Evolutionary conservation across 2,888 invertebrate species (phyloP).

Genomic region (Plagodis pulveraria): DNA sequence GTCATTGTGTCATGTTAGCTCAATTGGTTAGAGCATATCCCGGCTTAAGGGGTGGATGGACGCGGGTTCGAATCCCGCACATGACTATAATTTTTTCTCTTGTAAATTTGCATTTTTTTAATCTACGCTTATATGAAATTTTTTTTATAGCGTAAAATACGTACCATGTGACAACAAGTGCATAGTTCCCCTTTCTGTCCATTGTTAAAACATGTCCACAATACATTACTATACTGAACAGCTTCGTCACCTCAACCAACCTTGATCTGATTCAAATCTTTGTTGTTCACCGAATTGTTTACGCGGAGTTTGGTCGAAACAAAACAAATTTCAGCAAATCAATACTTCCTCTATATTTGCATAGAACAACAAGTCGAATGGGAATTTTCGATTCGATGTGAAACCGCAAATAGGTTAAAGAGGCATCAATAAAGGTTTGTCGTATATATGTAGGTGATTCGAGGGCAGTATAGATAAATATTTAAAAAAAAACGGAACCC

Average conservation of each 20-base stretch:
- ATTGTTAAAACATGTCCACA: background rate
- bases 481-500: too few species aligned
- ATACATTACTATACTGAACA: background rate
- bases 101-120: too few species aligned
- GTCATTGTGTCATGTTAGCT: too few species aligned
- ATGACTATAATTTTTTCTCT: too few species aligned
- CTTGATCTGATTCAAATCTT: slow-evolving; percentile 23
- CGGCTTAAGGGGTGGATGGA: too few species aligned
- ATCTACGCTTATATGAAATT: too few species aligned
- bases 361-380: slow-evolving; percentile 33
- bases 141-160: too few species aligned
- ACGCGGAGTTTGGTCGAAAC: slow-evolving; percentile 32
- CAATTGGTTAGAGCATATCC: too few species aligned
- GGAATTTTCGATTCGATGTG: slow-evolving; percentile 12
- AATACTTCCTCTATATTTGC: slow-evolving; percentile 29
- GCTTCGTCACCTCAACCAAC: background rate
- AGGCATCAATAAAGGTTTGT: slow-evolving; percentile 10
- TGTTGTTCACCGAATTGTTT: slow-evolving; percentile 32
- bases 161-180: too few species aligned
- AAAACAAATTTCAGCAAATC: slow-evolving; percentile 35
- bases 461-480: background rate
- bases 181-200: too few species aligned
- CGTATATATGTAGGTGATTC: background rate
- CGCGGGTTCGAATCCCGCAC: too few species aligned
- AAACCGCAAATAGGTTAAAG: slow-evolving; percentile 30